A percentile compares a stretch with the other conserved stretches of the same genome.
phyloP scores from a whole-genome alignment of 2,797 vertebrate species.

The Potorous gilbertii region DNA sequence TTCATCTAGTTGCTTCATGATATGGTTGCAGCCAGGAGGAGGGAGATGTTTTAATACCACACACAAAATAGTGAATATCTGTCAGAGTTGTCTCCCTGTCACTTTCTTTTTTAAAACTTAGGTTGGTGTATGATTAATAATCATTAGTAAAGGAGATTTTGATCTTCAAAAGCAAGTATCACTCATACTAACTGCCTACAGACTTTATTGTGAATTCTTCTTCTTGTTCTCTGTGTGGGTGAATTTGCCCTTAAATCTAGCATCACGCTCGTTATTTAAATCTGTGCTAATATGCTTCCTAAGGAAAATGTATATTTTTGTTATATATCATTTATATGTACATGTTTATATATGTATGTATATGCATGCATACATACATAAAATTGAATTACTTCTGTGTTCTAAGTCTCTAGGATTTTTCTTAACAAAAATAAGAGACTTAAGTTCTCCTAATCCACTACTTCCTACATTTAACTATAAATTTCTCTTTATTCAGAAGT shows the following conservation, averaged over 20 bases:
- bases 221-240: not conserved
- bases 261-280: not conserved
- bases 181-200: not conserved
- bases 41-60: not conserved
- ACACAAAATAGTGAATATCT: not conserved
- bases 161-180: not conserved
- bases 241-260: not conserved
- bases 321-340: not conserved
- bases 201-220: not conserved
- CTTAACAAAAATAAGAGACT: not conserved
- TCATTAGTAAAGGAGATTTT: not conserved
- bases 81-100: too few relatives aligned
- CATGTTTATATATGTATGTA: too few relatives aligned
- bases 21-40: not conserved
- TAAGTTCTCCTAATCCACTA: not conserved
- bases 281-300: not conserved
- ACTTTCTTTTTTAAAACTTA: not conserved
- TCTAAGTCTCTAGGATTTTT: not conserved
- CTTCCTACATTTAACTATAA: not conserved
- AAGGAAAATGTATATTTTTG: not conserved
- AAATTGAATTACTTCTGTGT: not conserved
- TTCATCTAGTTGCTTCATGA: not conserved
- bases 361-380: not conserved
- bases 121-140: not conserved
- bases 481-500: not conserved